Percentiles rank a stretch among this genome's conserved stretches.
Evolutionary conservation across 2,888 invertebrate species (phyloP).

Genomic region (Limnephilus lunatus): DNA sequence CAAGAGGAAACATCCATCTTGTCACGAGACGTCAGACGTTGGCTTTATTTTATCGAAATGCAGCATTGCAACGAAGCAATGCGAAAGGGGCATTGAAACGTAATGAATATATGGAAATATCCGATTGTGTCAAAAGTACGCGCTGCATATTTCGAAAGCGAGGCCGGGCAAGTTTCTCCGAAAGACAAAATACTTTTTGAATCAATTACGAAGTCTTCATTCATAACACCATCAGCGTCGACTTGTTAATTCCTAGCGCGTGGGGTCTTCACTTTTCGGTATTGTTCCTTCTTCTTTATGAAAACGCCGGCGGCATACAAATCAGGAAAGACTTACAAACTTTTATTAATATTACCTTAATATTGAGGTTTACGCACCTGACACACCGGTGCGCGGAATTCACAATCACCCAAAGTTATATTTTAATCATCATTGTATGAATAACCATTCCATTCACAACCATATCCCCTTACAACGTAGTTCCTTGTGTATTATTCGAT

Average conservation of each 20-base stretch:
- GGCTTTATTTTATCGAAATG: conserved; percentile 24
- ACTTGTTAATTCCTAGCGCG: conserved; percentile 55
- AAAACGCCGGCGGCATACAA: conserved; percentile 54
- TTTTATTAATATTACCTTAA: not conserved
- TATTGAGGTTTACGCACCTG: not conserved
- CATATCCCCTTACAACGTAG: not conserved
- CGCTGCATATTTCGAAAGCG: conserved; percentile 51
- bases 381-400: not conserved
- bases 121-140: conserved; percentile 39
- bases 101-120: conserved; percentile 39
- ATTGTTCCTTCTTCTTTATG: conserved; percentile 55
- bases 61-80: not conserved
- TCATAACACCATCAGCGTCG: conserved; percentile 33
- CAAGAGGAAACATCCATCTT: conserved; percentile 31
- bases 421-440: not conserved
- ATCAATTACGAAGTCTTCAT: conserved; percentile 46
- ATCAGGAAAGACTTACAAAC: not conserved
- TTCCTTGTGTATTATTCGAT: not conserved
- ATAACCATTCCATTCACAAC: not conserved
- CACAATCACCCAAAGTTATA: not conserved
- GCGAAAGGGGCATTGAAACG: conserved; percentile 34
- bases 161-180: conserved; percentile 53
- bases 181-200: conserved; percentile 52
- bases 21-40: not conserved
- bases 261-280: conserved; percentile 54